A percentile compares a stretch with the other conserved stretches of the same genome.
Evolutionary conservation across 2,113 vertebrate genomes (phyloP).

Genomic region (Archilochus colubris): DNA sequence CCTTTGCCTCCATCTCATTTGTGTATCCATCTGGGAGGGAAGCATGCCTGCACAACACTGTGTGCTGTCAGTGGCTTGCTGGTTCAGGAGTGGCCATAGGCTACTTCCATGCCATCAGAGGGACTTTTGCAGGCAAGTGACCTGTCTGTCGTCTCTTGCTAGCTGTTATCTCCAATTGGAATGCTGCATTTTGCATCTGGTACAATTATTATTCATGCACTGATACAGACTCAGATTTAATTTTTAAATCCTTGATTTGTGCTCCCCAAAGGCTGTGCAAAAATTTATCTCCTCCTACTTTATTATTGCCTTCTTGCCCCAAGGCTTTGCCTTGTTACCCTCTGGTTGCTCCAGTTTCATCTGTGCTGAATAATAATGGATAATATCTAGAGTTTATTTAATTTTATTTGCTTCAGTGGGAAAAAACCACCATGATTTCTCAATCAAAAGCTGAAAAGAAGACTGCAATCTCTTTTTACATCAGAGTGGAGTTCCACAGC

Average conservation of each 20-base stretch:
- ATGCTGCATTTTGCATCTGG: background rate
- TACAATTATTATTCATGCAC: accelerated
- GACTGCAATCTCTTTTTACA: background rate
- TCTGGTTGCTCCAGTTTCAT: background rate
- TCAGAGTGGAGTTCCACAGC: background rate
- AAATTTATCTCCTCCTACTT: background rate
- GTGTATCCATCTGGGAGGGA: background rate
- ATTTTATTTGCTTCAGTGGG: background rate
- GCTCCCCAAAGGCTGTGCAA: background rate
- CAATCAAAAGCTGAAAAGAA: background rate
- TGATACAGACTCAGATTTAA: background rate
- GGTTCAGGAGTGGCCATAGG: background rate
- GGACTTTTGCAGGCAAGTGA: background rate
- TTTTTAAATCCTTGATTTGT: background rate
- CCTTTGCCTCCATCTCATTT: background rate
- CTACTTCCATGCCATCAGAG: background rate
- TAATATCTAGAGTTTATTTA: background rate
- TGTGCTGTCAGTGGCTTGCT: background rate
- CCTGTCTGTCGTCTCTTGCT: background rate
- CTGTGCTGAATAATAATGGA: background rate
- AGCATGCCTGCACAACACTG: background rate
- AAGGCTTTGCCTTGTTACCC: background rate
- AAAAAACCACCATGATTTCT: background rate
- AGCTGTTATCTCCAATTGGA: background rate
- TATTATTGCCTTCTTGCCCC: background rate